Evolutionary conservation across 2,797 vertebrate species (phyloP).

Genomic region (Hydrocynus forskahlii): DNA sequence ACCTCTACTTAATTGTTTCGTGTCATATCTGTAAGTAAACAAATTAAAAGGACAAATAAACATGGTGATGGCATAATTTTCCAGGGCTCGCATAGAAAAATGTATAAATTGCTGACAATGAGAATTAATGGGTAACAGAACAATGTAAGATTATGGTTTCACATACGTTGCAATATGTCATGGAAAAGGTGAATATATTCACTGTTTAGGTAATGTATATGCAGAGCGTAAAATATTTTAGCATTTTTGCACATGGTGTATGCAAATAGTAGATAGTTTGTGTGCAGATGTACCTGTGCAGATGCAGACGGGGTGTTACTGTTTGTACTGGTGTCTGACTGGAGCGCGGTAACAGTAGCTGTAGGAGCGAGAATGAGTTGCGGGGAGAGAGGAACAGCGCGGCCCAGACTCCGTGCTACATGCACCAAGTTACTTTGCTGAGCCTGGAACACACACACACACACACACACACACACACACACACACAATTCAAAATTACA

Average conservation of each 20-base stretch:
- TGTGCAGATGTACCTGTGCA: slow-evolving; percentile 77
- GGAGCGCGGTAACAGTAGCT: slow-evolving; percentile 90
- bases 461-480: slow-evolving; percentile 9
- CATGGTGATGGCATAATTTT: no score
- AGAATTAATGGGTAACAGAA: background rate
- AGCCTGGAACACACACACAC: slow-evolving; percentile 41
- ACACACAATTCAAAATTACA: background rate
- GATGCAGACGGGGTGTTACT: slow-evolving; percentile 67
- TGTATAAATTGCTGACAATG: background rate
- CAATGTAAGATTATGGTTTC: no score
- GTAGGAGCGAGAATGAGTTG: slow-evolving; percentile 98
- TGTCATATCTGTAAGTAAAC: no score
- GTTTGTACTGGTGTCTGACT: slow-evolving; percentile 80
- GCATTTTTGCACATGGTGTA: background rate
- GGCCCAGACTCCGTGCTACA: slow-evolving; percentile 86
- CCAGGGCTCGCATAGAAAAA: background rate
- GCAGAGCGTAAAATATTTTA: no score
- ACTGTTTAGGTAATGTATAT: no score
- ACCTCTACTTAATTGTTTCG: no score
- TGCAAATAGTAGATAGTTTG: background rate
- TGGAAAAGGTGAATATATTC: background rate
- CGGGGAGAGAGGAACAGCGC: slow-evolving; percentile 83
- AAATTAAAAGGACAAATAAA: no score
- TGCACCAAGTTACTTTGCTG: slow-evolving; percentile 89
- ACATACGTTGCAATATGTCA: no score